These are phyloP conservation scores for Muraenolepis orangiensis DNA, from an alignment of 2,797 vertebrate genomes.

Conservation along the genomic window DNA sequence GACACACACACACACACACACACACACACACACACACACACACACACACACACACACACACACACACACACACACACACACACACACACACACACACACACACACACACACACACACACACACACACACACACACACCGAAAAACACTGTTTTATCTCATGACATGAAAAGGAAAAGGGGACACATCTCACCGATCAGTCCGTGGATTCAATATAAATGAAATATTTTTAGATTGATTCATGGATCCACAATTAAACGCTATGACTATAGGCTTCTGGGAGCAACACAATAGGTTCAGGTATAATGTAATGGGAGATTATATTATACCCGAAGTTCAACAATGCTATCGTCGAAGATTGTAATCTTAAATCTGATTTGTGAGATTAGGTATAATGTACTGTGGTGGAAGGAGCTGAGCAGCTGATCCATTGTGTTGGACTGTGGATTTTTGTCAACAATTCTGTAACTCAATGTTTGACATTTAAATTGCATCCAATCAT, in stretches of 20 bases:
- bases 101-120: not conserved
- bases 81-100: not conserved
- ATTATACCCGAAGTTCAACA: no score
- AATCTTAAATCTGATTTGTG: no score
- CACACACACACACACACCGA: not conserved
- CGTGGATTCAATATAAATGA: not conserved
- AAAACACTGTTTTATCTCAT: not conserved
- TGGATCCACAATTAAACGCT: not conserved
- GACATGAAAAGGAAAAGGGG: no score
- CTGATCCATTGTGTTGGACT: no score
- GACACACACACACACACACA: not conserved
- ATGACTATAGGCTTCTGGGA: not conserved
- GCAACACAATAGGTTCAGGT: no score
- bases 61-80: not conserved
- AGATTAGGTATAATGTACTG: not conserved
- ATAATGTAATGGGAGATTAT: not conserved
- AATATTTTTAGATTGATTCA: not conserved
- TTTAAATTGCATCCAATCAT: not conserved
- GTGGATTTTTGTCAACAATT: no score
- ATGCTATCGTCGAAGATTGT: no score
- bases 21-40: not conserved
- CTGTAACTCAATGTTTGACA: no score
- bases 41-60: not conserved
- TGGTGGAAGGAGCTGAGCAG: not conserved
- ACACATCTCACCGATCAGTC: not conserved